Evolutionary conservation across 2,888 invertebrate genomes (phyloP), one percentile per base, ranked within the genome.

Genomic region (Nyleta sp.): DNA sequence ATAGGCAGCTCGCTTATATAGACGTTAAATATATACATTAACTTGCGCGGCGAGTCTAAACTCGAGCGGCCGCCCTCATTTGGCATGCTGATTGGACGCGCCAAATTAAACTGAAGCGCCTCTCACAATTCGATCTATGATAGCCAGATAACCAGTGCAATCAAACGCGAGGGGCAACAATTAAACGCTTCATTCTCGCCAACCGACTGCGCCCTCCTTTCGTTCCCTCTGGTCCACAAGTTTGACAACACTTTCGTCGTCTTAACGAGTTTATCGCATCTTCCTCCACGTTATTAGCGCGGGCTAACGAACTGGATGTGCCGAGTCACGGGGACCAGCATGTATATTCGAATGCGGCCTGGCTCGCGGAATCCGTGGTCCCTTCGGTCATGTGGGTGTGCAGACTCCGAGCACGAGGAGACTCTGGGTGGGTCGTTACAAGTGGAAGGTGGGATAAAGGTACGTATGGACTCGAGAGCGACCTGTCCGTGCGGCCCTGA

Each of bases 401-500:
- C 81, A 78, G 80, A 81, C 77, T 70, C 81, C 76, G 81, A 76
- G 72, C 78, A 65, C 82, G 82, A 78, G 79, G 60, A 78, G 79
- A 80, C 73, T 80, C 80, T 71, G 83, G 80, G 78, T 81, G 80
- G 80, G 81, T 84, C 79, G 84, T 81, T 81, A 83, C 83, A 82
- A 84, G 85, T 85, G 84, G 84, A 87, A 87, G 85, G 86, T 82
- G 83, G 87, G 86, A 86, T 86, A 84, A 87, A 87, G 87, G 86
- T 83, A 84, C 82, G 81, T 55, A 68, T 57, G 62, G 78, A 75
- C 60, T 62, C 22, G 35, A 35, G 38, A 72, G 17, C 55, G 68
- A 71, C 28, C 64, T 70, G 72, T 72, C 88, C 87, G 86, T 83
- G 84, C 86, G 85, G 84, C 85, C 84, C 87, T 85, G 88, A 87